A percentile compares a stretch with the other conserved stretches of the same genome.
Evolutionary conservation across 2,888 invertebrate species (phyloP).

Genomic region (Temnothorax rugatulus): DNA sequence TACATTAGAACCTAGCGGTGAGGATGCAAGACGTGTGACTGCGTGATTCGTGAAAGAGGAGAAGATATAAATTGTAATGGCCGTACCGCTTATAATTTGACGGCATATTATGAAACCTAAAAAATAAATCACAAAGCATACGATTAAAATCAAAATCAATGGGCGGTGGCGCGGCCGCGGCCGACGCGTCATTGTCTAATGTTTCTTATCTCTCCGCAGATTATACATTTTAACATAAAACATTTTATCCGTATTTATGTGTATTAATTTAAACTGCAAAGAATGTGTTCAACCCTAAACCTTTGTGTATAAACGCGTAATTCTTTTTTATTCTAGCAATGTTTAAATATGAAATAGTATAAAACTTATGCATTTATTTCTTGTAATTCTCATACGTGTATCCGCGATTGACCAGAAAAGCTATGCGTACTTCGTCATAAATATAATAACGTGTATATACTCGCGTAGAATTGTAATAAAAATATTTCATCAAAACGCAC

Average conservation of each 20-base stretch:
- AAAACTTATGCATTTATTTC: background rate
- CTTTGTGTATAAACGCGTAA: background rate
- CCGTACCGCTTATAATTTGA: slow-evolving; percentile 86
- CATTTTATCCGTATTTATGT: background rate
- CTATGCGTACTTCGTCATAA: background rate
- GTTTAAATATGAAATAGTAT: background rate
- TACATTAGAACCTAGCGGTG: slow-evolving; percentile 74
- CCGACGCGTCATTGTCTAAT: slow-evolving; percentile 29
- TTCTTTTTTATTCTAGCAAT: background rate
- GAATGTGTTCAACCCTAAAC: background rate
- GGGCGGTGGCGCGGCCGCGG: slow-evolving; percentile 45
- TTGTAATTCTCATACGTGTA: background rate
- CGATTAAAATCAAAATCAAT: slow-evolving; percentile 79
- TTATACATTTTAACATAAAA: slow-evolving; percentile 17
- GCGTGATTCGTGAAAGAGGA: slow-evolving; percentile 77
- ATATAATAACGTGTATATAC: background rate
- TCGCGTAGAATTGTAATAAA: slow-evolving; percentile 1
- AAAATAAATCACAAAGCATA: slow-evolving; percentile 84
- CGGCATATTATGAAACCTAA: slow-evolving; percentile 86
- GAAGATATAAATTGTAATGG: slow-evolving; percentile 81
- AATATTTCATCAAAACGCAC: slow-evolving; percentile 43
- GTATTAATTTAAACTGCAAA: background rate
- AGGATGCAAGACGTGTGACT: slow-evolving; percentile 73
- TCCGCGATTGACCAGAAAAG: background rate
- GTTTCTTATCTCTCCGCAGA: slow-evolving; percentile 1